These are phyloP conservation scores for Eclectus roratus DNA, from an alignment of 2,113 vertebrate species.

Conservation along the genomic window DNA sequence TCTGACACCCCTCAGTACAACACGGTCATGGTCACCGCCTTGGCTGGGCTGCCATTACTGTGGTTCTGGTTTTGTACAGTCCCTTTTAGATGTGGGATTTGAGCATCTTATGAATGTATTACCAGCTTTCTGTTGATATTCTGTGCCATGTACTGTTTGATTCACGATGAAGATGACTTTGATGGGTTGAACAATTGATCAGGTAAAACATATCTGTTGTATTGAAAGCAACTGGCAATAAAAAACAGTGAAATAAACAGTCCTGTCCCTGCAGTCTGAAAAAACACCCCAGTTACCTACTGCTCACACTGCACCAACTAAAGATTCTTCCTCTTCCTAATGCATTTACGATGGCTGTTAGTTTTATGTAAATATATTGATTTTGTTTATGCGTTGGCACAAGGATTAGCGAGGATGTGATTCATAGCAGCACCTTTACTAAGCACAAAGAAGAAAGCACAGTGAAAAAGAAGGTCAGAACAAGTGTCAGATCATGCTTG, in stretches of 20 bases:
- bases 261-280: neutral
- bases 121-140: neutral
- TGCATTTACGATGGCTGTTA: neutral
- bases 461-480: neutral
- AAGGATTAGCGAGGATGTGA: neutral
- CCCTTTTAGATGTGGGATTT: neutral
- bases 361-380: neutral
- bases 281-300: neutral
- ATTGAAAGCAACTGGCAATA: neutral
- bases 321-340: neutral
- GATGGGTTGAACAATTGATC: neutral
- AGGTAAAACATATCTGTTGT: neutral
- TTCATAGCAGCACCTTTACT: neutral
- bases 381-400: neutral
- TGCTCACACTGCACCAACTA: neutral
- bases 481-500: neutral
- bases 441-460: neutral
- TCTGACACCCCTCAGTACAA: neutral
- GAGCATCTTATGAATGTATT: fast-evolving
- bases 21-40: fast-evolving
- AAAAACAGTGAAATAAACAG: neutral
- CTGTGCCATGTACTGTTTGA: neutral
- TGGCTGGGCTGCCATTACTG: neutral
- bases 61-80: neutral
- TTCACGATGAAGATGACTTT: fast-evolving